These are phyloP conservation scores for Listronotus bonariensis DNA, from an alignment of 1,140 invertebrate genomes.

Conservation along the genomic window DNA sequence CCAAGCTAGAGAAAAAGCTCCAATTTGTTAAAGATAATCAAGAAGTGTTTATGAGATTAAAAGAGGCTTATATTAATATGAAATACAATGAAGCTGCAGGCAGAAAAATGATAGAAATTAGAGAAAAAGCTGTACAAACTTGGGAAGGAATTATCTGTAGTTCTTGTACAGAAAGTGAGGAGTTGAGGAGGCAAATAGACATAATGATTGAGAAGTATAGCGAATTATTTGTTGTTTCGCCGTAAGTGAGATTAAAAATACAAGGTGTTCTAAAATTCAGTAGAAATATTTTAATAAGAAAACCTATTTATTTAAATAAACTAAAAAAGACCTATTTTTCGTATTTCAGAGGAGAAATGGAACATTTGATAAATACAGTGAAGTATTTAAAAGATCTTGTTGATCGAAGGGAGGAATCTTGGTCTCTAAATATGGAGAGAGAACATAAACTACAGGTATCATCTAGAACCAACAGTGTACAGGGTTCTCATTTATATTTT, in stretches of 20 bases:
- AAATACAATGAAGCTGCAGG: slow-evolving; percentile 47
- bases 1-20: slow-evolving; percentile 41
- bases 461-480: too few species aligned
- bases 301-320: too few species aligned
- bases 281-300: background rate
- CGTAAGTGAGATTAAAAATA: slow-evolving; percentile 21
- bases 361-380: slow-evolving; percentile 38
- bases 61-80: slow-evolving; percentile 46
- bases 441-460: slow-evolving; percentile 26
- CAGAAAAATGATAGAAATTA: slow-evolving; percentile 44
- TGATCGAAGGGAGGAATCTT: slow-evolving; percentile 32
- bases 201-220: slow-evolving; percentile 30
- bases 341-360: slow-evolving; percentile 40
- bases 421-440: slow-evolving; percentile 24
- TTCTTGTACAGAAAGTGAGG: slow-evolving; percentile 42
- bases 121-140: slow-evolving; percentile 43
- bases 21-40: slow-evolving; percentile 48
- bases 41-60: slow-evolving; percentile 41
- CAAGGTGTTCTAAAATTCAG: too few species aligned
- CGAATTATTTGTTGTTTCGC: slow-evolving; percentile 34
- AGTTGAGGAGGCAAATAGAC: slow-evolving; percentile 38
- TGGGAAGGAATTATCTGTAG: slow-evolving; percentile 42
- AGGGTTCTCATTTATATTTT: too few species aligned
- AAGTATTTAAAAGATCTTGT: slow-evolving; percentile 41
- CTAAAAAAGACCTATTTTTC: too few species aligned